Base-by-base conservation (phyloP, 2,113 vertebrate genomes). In the Pantherophis guttatus region DNA sequence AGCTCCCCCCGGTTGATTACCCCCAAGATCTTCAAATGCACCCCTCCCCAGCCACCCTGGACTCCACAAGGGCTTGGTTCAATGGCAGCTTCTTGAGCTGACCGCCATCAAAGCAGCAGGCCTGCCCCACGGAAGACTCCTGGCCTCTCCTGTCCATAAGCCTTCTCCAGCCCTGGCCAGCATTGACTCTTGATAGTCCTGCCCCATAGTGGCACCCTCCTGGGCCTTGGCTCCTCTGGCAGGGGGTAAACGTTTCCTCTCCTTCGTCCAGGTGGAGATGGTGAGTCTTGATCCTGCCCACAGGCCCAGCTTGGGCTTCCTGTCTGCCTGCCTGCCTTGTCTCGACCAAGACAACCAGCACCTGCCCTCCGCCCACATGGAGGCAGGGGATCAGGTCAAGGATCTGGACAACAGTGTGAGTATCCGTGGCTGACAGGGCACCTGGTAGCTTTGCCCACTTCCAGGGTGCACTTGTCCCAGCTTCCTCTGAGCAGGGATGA, bases 201-300 rank as follows among this genome's bases (percentile, higher is more conserved):
- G n/a, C 87, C n/a, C 87, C 19, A 4, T 24, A n/a, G 50, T 11
- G 0, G 86, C 5, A 2, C 86, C 50, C 50, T 26, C 86, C 86
- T 29, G 23, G 10, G 21, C 48, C 23, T 52, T 52, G 50, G 48
- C 50, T 29, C 2, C 44, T 0, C 0, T 24, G 33, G 26, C 88
- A 10, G 6, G 9, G 7, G 15, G 0, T 15, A 3, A 3, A 8
- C 26, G 0, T 55, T 39, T 50, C n/a, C 88, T 39, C n/a, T 8
- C 1, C 55, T 6, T 62, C 86, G 54, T 15, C 23, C 96, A 99
- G 99, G 98, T 99, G 91, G 96, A 95, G 91, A 98, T 92, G 94
- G 97, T 99, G 94, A 99, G 98, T 96, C 98, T 99, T 86, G 94
- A 99, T 90, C 99, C 99, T 0, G 96, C 98, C 19, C 97, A 91